A percentile compares a stretch with the other conserved stretches of the same genome.
Evolutionary conservation across 2,888 invertebrate genomes (phyloP).

Genomic region (Acanthococcus lagerstroemiae): DNA sequence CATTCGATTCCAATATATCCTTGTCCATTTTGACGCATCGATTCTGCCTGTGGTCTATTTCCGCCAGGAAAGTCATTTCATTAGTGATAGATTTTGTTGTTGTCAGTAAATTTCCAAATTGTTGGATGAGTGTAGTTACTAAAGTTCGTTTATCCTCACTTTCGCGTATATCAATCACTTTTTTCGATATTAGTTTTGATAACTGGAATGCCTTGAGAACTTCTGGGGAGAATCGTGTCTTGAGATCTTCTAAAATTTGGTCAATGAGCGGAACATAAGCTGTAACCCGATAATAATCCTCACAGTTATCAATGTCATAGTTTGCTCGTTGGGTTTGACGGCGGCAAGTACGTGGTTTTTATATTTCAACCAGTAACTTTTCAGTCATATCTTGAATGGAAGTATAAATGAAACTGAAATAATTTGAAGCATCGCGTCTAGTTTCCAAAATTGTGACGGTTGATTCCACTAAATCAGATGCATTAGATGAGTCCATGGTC

Average conservation of each 20-base stretch:
- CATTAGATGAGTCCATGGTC: not conserved
- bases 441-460: not conserved
- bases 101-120: not conserved
- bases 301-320: not conserved
- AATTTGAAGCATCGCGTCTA: not conserved
- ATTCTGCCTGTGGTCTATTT: not conserved
- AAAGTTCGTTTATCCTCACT: not conserved
- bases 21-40: not conserved
- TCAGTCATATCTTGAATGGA: not conserved
- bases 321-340: not conserved
- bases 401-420: not conserved
- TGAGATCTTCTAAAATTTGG: too few relatives aligned
- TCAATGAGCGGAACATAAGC: not conserved
- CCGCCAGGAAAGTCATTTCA: not conserved
- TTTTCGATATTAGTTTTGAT: not conserved
- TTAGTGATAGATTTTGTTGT: not conserved
- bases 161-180: not conserved
- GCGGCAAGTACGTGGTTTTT: not conserved
- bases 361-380: not conserved
- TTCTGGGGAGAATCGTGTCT: not conserved
- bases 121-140: not conserved
- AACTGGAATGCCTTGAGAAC: not conserved
- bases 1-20: not conserved
- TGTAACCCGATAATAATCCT: not conserved
- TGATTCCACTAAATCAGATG: not conserved